phyloP scores from a whole-genome alignment of 2,113 vertebrate species.

The Archilochus colubris region DNA sequence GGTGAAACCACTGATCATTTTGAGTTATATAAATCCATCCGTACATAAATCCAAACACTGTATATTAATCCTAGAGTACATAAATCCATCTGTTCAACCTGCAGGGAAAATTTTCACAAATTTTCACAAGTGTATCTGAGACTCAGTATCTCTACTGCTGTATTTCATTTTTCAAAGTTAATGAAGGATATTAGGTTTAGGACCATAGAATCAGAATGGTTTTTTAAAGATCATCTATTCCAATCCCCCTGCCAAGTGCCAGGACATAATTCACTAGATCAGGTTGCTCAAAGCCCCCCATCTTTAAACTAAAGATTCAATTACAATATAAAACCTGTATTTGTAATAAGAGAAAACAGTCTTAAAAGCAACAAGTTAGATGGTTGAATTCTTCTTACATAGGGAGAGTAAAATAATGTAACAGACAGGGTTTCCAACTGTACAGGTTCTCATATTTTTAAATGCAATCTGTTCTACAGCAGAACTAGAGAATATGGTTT shows the following conservation, averaged over 20 bases:
- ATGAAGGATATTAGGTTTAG: background rate
- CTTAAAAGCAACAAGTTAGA: background rate
- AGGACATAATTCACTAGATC: background rate
- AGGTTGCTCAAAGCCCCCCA: background rate
- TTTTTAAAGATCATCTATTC: background rate
- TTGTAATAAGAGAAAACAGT: background rate
- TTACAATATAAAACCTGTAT: background rate
- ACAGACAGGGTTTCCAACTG: background rate
- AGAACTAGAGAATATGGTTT: background rate
- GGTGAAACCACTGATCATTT: background rate
- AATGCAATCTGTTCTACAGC: background rate
- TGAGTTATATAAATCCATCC: background rate
- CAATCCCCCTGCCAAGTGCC: background rate
- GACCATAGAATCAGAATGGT: background rate
- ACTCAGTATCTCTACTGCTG: background rate
- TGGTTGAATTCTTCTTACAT: background rate
- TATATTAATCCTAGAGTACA: background rate
- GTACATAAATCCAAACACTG: background rate
- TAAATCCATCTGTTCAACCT: background rate
- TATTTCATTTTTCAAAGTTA: background rate
- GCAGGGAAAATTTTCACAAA: background rate
- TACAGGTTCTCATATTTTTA: background rate
- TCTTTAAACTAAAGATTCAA: background rate
- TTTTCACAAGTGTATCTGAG: background rate
- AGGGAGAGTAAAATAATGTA: background rate